Evolutionary conservation across 1,140 invertebrate species (phyloP).

Genomic region (Atta colombica): DNA sequence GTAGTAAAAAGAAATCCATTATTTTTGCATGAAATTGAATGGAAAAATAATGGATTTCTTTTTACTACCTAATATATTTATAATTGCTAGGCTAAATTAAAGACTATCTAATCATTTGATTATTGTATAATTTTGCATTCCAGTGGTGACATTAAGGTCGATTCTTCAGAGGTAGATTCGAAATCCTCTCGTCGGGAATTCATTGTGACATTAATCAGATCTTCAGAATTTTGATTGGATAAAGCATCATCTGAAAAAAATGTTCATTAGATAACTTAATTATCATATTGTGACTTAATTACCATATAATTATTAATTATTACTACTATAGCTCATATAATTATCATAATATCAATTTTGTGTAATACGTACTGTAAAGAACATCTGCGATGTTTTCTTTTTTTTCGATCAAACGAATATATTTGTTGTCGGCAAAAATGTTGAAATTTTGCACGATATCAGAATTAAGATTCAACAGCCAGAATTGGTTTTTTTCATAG

Average conservation of each 20-base stretch:
- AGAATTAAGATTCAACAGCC: conserved; percentile 81
- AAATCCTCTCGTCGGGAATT: conserved; percentile 16
- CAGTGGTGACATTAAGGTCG: neutral
- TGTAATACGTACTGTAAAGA: conserved; percentile 28
- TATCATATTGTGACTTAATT: neutral
- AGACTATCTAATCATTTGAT: neutral
- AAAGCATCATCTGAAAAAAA: conserved; percentile 29
- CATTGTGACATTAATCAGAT: neutral
- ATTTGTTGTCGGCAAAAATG: conserved; percentile 70
- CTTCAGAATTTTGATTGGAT: neutral
- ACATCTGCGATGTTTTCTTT: conserved; percentile 71
- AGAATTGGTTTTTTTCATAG: conserved; percentile 77
- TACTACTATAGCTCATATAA: neutral
- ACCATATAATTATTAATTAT: neutral
- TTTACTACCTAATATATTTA: no score
- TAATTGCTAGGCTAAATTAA: no score
- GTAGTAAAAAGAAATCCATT: no score
- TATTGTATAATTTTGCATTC: conserved; percentile 5
- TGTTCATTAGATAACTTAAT: neutral
- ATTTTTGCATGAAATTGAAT: no score
- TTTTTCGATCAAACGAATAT: conserved; percentile 77
- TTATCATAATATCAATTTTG: neutral
- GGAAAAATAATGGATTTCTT: no score
- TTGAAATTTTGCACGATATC: conserved; percentile 72
- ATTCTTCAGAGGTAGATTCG: neutral